Base-by-base conservation (phyloP, 1,140 invertebrate species). In the Drosophila parvula region DNA sequence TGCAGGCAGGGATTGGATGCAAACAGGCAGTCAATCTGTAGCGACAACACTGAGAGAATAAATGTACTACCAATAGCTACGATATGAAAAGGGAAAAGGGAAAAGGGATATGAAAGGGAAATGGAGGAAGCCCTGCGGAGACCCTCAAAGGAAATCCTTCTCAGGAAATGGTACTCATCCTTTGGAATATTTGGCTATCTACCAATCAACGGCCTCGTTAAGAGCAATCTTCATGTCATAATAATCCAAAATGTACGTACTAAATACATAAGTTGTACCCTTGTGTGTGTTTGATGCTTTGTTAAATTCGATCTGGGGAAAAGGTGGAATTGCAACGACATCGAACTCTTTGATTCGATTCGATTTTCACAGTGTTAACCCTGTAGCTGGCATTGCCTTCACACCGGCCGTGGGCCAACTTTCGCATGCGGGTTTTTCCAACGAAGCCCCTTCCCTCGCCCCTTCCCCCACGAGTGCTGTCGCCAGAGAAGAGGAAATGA, bases 351-450 rank as follows among this genome's bases (percentile, higher is more conserved):
- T 36, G 6, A 12, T n/a, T 22, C 22, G 34, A 43, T 48, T 57
- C 4, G n/a, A 22, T 71, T 73, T 30, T 71, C 27, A 9, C 41
- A 74, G 71, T 62, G 58, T 58, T 70, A 44, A 57, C 16, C 28
- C 74, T 80, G 65, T 78, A 50, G 67, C 53, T 78, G 78, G 74
- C 82, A 67, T 75, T 65, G 82, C 69, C 82, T 81, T 81, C 82
- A 81, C 81, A 81, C 81, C 78, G 78, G 74, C 81, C 74, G 69
- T 63, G 62, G 61, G 79, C 67, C 44, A 78, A 86, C 74, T 81
- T 74, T 86, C 67, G 79, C 60, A 78, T 86, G 74, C 78, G 69
- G 75, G 51, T 81, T 86, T 85, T 86, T 86, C 74, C 81, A 61
- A 78, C 76, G 70, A 41, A 36, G 62, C 36, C 62, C 48, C 30